These are phyloP conservation scores for Cherax quadricarinatus DNA, from an alignment of 1,140 invertebrate species.

Conservation along the genomic window DNA sequence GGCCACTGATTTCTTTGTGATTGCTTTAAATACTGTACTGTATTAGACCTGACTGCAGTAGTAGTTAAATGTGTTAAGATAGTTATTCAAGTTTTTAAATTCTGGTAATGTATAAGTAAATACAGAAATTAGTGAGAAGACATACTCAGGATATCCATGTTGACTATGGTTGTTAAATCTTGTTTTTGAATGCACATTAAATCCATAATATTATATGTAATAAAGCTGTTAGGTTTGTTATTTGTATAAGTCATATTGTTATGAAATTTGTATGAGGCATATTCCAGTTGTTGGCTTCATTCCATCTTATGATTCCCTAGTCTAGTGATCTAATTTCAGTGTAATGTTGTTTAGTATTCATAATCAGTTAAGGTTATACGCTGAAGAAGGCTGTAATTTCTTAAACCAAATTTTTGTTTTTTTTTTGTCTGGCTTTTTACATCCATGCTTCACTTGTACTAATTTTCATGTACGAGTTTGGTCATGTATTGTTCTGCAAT, in stretches of 20 bases:
- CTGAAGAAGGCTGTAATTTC: no score
- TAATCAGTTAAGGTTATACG: no score
- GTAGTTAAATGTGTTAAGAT: not conserved
- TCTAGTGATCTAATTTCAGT: not conserved
- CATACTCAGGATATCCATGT: not conserved
- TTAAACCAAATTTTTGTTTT: no score
- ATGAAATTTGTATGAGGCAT: not conserved
- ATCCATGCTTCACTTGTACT: no score
- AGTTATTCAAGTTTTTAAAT: not conserved
- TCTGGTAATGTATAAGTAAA: not conserved
- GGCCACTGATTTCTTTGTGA: not conserved
- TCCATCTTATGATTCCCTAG: not conserved
- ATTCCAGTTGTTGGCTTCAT: not conserved
- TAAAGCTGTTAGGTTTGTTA: not conserved
- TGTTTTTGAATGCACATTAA: not conserved
- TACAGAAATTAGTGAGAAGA: not conserved
- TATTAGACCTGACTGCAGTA: not conserved
- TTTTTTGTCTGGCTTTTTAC: no score
- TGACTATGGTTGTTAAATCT: not conserved
- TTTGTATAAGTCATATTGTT: not conserved
- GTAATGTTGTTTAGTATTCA: no score
- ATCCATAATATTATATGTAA: not conserved
- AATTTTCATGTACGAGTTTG: no score
- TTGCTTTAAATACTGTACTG: not conserved
- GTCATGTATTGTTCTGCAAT: no score